Percentiles rank a stretch among this genome's conserved stretches.
Evolutionary conservation across 2,113 vertebrate genomes (phyloP).

Genomic region (Pseudopipra pipra): DNA sequence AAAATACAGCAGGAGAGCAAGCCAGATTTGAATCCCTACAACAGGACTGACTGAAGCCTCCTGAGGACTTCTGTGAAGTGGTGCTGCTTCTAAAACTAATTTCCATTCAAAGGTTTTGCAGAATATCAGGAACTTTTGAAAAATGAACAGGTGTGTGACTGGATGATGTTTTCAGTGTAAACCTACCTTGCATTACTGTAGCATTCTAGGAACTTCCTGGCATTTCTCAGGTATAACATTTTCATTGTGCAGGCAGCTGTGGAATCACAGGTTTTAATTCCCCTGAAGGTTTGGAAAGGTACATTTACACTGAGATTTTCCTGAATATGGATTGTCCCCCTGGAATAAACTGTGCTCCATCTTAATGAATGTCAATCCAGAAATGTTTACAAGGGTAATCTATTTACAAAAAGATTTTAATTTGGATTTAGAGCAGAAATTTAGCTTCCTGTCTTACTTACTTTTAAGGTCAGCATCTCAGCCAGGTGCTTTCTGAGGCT

Average conservation of each 20-base stretch:
- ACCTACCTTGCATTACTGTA: neutral
- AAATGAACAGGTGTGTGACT: neutral
- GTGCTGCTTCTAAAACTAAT: fast-evolving
- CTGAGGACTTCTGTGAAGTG: neutral
- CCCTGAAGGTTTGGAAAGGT: neutral
- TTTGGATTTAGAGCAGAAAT: neutral
- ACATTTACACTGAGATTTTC: neutral
- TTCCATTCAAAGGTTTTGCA: neutral
- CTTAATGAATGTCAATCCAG: neutral
- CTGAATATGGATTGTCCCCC: neutral
- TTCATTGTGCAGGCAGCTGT: neutral
- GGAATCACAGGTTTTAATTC: neutral
- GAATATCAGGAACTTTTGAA: neutral
- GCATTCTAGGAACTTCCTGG: neutral
- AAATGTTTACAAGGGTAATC: neutral
- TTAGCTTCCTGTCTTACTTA: neutral
- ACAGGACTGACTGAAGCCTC: neutral
- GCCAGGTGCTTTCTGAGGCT: neutral
- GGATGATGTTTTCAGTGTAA: neutral
- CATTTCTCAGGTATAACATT: neutral
- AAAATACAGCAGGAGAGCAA: neutral
- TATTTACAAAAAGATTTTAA: neutral
- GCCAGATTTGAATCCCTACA: neutral
- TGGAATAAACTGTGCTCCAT: neutral
- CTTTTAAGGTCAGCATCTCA: neutral